phyloP scores from a whole-genome alignment of 2,113 vertebrate genomes.

The Glaucomys volans region DNA sequence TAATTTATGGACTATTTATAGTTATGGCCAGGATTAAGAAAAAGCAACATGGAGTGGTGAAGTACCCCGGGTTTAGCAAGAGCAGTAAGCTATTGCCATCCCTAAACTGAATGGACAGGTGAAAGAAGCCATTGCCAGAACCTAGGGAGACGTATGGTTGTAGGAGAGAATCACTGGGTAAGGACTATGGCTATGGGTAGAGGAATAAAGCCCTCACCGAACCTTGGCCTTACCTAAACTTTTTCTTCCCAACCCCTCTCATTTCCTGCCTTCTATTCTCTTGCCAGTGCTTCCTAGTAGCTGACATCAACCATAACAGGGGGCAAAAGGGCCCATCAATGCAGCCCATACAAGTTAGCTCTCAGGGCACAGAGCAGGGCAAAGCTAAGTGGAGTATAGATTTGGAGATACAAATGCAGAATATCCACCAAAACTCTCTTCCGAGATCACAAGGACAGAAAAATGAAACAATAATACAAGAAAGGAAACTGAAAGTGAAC shows the following conservation, averaged over 20 bases:
- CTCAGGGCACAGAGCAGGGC: background rate
- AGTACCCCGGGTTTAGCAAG: background rate
- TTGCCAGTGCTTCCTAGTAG: background rate
- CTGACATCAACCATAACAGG: background rate
- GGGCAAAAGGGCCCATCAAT: background rate
- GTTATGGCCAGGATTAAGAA: background rate
- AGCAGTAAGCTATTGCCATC: background rate
- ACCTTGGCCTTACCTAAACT: background rate
- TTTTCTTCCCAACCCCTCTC: background rate
- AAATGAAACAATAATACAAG: background rate
- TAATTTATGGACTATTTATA: conserved; percentile 21
- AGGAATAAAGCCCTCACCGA: background rate
- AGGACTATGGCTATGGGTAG: background rate
- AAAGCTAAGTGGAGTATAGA: background rate
- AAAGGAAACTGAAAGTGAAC: background rate
- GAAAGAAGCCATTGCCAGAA: background rate
- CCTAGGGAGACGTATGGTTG: background rate
- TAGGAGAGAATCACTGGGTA: background rate
- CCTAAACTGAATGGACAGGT: background rate
- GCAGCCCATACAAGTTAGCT: background rate
- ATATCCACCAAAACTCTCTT: background rate
- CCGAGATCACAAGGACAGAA: background rate
- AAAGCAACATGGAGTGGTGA: background rate
- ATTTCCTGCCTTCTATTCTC: background rate
- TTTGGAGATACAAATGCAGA: background rate